Evolutionary conservation across 1,140 invertebrate genomes (phyloP), one percentile per base, ranked within the genome.

Genomic region (Stegodyphus mimosarum): DNA sequence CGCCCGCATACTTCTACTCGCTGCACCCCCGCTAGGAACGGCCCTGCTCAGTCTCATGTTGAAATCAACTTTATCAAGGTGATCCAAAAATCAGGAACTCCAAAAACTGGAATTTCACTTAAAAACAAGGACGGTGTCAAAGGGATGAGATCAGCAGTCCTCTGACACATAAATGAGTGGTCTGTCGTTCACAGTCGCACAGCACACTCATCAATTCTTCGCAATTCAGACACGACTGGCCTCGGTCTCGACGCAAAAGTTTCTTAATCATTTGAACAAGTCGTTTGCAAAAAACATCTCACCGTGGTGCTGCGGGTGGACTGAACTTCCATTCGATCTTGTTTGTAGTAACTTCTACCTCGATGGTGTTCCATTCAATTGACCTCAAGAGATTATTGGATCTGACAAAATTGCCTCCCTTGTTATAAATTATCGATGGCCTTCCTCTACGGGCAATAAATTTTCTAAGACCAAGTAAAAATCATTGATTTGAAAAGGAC

Each of bases 381-480:
- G 55, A 10, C 33, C 33, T 1, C 33, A 33, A 33, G 33, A 33
- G 33, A 33, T 33, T 33, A 33, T 33, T 15, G 55, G 55, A 60
- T 10, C 55, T 5, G 55, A 60, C 55, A 69, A 79, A 87, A 69
- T 87, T 18, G 10, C 13, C 53, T 77, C 60, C 87, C 69, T 88
- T 88, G 67, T 88, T 83, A 6, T n/a, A 73, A 72, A 80, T 60
- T 48, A 83, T 51, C 5, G 52, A 51, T 52, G 87, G 87, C 5
- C 55, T 33, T 13, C 87, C 88, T 70, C 91, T 86, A 5, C 90
- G 86, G 4, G 89, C 86, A 6, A 89, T 87, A 86, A 92, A 92
- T 17, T 91, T 78, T 15, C 88, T 86, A 3, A 92, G 80, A 5
- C 89, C 88, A 6, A 89, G 87, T 7, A 91, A 72, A 75, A 92